Evolutionary conservation across 2,797 vertebrate genomes (phyloP).

Genomic region (Sebastes elongatus): DNA sequence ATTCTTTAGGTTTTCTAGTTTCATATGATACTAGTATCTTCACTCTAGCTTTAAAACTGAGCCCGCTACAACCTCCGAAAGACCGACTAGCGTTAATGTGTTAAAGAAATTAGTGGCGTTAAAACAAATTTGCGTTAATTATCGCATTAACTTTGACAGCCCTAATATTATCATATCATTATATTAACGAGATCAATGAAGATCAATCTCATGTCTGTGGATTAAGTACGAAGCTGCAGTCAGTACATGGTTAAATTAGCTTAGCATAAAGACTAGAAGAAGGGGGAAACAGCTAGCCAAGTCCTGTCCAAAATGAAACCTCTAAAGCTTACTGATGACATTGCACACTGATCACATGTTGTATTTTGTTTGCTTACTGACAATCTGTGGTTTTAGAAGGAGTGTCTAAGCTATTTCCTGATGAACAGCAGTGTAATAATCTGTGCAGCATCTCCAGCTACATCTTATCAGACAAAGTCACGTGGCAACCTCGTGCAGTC

Average conservation of each 20-base stretch:
- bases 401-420: background rate
- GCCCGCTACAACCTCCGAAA: no score
- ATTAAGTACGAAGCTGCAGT: background rate
- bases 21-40: no score
- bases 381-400: background rate
- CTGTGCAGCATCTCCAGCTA: background rate
- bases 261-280: background rate
- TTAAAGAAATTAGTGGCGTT: no score
- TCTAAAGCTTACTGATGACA: background rate
- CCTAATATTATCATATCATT: no score
- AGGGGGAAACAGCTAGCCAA: background rate
- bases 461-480: background rate
- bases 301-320: rapidly evolving
- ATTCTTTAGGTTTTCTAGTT: no score
- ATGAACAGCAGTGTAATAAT: no score
- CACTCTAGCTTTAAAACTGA: no score
- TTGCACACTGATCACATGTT: no score
- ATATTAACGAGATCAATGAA: background rate
- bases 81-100: no score
- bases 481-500: background rate
- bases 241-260: background rate
- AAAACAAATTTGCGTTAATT: no score
- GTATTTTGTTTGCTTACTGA: background rate
- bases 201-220: background rate
- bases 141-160: no score